Percentiles rank a stretch among this genome's conserved stretches.
Evolutionary conservation across 1,140 invertebrate species (phyloP).

Genomic region (Pseudomyrmex sp.): DNA sequence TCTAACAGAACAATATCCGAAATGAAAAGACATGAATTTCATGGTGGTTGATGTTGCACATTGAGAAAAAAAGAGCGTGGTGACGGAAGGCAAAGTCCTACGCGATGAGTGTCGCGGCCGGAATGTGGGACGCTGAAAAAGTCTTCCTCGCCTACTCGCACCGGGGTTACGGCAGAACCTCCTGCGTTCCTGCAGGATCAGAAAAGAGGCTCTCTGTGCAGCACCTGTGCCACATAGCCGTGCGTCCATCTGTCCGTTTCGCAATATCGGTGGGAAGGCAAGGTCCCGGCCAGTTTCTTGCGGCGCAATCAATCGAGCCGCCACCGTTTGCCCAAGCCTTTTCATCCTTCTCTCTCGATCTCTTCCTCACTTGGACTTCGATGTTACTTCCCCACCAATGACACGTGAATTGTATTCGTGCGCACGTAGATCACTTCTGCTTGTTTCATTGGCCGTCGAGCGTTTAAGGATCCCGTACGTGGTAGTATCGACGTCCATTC

Average conservation of each 20-base stretch:
- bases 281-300: constrained; percentile 73
- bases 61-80: constrained; percentile 69
- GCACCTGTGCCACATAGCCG: constrained; percentile 79
- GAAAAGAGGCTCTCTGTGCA: constrained; percentile 66
- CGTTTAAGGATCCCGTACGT: constrained; percentile 13
- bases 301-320: constrained; percentile 80
- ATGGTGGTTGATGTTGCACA: constrained; percentile 51
- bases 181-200: constrained; percentile 69
- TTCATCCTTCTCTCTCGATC: constrained; percentile 54
- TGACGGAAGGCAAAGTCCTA: constrained; percentile 75
- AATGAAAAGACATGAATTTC: constrained; percentile 14
- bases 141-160: constrained; percentile 56
- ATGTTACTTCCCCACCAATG: constrained; percentile 28
- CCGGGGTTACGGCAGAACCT: constrained; percentile 60
- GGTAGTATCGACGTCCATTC: constrained; percentile 6
- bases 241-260: constrained; percentile 76
- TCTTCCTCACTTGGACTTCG: constrained; percentile 50
- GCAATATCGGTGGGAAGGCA: constrained; percentile 75
- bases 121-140: constrained; percentile 81
- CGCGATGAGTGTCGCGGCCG: constrained; percentile 72
- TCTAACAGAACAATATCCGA: constrained; percentile 26
- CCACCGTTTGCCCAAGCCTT: constrained; percentile 56
- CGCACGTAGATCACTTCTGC: constrained; percentile 8
- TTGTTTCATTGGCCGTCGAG: constrained; percentile 8
- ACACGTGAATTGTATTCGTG: constrained; percentile 30